phyloP scores from a whole-genome alignment of 1,140 invertebrate genomes.

The Nebria ingens region DNA sequence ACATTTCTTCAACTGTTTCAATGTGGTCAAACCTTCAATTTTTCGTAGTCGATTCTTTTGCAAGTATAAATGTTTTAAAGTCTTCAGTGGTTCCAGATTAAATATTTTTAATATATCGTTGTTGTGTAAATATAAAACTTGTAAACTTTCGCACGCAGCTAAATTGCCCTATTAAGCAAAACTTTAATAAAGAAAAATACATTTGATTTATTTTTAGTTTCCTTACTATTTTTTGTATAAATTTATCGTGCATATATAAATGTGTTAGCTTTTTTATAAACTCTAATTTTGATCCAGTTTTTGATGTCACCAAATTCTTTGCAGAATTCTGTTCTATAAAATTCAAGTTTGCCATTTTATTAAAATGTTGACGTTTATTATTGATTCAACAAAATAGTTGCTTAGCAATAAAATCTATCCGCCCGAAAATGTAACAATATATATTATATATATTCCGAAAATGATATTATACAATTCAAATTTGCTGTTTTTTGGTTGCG shows the following conservation, averaged over 20 bases:
- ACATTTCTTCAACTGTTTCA: conserved; percentile 49
- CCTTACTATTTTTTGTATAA: conserved; percentile 40
- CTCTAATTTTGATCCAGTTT: conserved; percentile 14
- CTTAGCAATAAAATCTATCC: too few relatives aligned
- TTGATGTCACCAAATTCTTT: not conserved
- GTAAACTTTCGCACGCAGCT: conserved; percentile 37
- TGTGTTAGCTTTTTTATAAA: conserved; percentile 36
- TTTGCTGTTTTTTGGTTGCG: too few relatives aligned
- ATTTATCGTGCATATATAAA: conserved; percentile 41
- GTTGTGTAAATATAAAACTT: conserved; percentile 53
- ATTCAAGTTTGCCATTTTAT: not conserved
- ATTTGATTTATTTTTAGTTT: conserved; percentile 10
- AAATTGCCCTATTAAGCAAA: conserved; percentile 38
- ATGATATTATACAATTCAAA: too few relatives aligned
- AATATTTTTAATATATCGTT: conserved; percentile 49
- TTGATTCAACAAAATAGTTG: too few relatives aligned
- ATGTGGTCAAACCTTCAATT: conserved; percentile 48
- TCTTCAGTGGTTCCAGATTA: conserved; percentile 44
- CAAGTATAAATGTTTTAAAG: conserved; percentile 53
- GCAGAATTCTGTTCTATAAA: not conserved
- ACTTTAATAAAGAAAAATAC: conserved; percentile 11
- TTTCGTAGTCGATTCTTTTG: conserved; percentile 55
- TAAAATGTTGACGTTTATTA: too few relatives aligned
- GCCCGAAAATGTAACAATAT: too few relatives aligned
- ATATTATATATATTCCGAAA: too few relatives aligned